These are phyloP conservation scores for Terrapene triunguis DNA, from an alignment of 2,113 vertebrate species.

Conservation along the genomic window DNA sequence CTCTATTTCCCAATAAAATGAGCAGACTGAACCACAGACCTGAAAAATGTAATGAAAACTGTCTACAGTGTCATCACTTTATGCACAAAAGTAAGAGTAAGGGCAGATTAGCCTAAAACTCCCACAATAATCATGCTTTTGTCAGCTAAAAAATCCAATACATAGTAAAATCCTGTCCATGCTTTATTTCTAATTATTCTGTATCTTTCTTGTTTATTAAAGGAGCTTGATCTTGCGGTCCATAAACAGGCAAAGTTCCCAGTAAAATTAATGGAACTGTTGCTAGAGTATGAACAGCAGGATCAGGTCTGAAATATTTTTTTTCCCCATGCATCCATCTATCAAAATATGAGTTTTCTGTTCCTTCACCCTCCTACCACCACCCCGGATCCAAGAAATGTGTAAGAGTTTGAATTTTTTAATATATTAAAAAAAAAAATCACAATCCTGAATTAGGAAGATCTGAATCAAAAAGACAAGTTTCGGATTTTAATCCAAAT, in stretches of 20 bases:
- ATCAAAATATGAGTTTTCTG: conserved; percentile 26
- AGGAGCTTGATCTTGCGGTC: conserved; percentile 63
- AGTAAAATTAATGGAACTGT: conserved; percentile 72
- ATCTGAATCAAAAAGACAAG: neutral
- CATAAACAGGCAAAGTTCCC: conserved; percentile 61
- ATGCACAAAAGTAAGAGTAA: conserved; percentile 57
- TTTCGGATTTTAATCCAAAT: neutral
- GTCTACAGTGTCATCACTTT: conserved; percentile 68
- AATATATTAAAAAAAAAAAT: neutral
- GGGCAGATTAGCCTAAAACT: conserved; percentile 58
- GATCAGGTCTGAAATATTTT: conserved; percentile 43
- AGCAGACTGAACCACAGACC: conserved; percentile 55
- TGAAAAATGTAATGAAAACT: conserved; percentile 66
- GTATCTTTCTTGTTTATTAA: conserved; percentile 63
- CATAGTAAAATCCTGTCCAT: conserved; percentile 53
- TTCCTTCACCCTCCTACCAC: neutral
- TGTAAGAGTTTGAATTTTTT: neutral
- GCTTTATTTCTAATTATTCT: conserved; percentile 73
- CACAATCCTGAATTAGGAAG: conserved; percentile 9
- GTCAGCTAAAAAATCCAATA: conserved; percentile 73
- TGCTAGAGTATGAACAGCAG: conserved; percentile 38
- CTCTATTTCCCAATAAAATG: conserved; percentile 62
- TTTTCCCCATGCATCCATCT: conserved; percentile 55
- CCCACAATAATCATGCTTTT: conserved; percentile 63
- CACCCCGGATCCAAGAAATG: neutral